Percentiles rank a stretch among this genome's conserved stretches.
Conservation (phyloP, 2,888 invertebrate genomes). For the Trachelus troglodyta region DNA sequence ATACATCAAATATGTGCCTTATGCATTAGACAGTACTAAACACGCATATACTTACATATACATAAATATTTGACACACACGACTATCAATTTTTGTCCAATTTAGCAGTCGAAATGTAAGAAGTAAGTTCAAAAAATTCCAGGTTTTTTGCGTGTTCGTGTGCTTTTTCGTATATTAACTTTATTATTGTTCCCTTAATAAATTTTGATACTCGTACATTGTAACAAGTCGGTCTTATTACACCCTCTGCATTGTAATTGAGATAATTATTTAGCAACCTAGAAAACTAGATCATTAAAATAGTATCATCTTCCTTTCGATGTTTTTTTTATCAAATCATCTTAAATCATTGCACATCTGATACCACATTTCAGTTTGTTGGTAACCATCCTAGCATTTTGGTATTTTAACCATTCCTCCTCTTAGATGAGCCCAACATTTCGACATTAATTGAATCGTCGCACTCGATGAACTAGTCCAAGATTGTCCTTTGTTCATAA, state of each 20-base stretch:
- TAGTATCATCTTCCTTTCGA: no score
- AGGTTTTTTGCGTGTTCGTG: constrained; percentile 25
- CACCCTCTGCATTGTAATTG: constrained; percentile 9
- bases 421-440: no score
- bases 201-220: constrained; percentile 22
- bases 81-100: constrained; percentile 29
- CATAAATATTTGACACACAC: constrained; percentile 25
- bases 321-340: no score
- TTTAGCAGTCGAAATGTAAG: constrained; percentile 35
- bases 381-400: not conserved
- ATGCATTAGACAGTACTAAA: no score
- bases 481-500: constrained; percentile 44
- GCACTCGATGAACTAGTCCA: not conserved
- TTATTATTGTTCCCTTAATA: constrained; percentile 10
- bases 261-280: no score
- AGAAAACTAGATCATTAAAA: no score
- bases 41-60: not conserved
- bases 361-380: not conserved
- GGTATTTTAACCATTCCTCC: not conserved
- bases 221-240: constrained; percentile 27
- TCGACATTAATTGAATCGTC: not conserved
- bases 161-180: constrained; percentile 16
- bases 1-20: no score
- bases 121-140: constrained; percentile 46
- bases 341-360: no score